Conservation (phyloP, 2,797 vertebrate genomes). For the Chelonia mydas region DNA sequence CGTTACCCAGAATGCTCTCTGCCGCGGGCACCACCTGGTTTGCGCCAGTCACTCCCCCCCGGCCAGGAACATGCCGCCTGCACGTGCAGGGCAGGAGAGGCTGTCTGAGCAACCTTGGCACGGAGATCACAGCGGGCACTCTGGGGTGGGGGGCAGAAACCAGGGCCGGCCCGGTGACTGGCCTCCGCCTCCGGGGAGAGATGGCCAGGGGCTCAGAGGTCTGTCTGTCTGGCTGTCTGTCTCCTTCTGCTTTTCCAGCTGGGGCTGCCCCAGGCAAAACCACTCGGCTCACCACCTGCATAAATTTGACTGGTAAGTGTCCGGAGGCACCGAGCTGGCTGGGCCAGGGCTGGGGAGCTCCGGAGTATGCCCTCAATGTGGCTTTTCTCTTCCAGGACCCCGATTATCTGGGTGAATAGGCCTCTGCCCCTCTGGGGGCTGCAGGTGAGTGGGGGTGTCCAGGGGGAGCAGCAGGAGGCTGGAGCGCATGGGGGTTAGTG, state of each 20-base stretch:
- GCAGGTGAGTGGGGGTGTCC: constrained; percentile 80
- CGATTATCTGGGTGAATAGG: constrained; percentile 90
- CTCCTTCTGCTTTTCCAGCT: constrained; percentile 64
- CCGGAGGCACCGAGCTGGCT: too few species aligned
- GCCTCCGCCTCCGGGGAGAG: too few species aligned
- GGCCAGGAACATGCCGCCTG: not conserved
- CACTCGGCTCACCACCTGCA: constrained; percentile 81
- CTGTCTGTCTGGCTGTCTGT: not conserved
- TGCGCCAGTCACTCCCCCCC: not conserved
- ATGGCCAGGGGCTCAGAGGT: not conserved
- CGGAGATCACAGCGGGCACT: not conserved
- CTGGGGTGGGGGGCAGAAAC: not conserved
- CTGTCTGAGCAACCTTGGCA: not conserved
- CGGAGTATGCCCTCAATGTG: not conserved
- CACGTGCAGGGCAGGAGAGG: too few species aligned
- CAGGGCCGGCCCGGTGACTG: not conserved
- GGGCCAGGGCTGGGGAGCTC: not conserved
- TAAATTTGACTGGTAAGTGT: constrained; percentile 88
- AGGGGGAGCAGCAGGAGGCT: not conserved
- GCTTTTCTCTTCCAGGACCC: constrained; percentile 77
- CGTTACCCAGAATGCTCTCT: not conserved
- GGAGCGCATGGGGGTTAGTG: not conserved
- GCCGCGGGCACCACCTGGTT: not conserved
- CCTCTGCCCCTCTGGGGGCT: constrained; percentile 87
- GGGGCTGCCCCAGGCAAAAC: constrained; percentile 86